Evolutionary conservation across 37 sponge, comb jelly and placozoan genomes (phyloP), one percentile per base, ranked within the genome.

Genomic region (Eunapius fragilis): DNA sequence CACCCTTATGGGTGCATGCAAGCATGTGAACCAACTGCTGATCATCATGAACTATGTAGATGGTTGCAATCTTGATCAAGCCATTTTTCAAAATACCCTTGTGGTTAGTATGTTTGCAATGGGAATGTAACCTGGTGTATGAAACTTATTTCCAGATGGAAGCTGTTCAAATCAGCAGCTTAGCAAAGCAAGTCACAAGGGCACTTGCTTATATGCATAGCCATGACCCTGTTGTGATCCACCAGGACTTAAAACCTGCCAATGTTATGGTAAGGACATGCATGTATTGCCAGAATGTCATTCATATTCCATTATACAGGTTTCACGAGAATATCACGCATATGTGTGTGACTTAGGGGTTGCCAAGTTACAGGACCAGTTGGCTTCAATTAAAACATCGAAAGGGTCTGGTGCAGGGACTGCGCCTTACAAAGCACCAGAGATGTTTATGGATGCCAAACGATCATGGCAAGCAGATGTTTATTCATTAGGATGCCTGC

Each of bases 341-440:
- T 81, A 37, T 25, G 37, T 87, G 38, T 87, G 87, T 75, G 87
- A 87, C 33, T 74, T 87, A 82, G 87, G 87, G 13, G 67, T 87
- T 25, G 35, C 87, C 24, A 74, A 81, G 58, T 2, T 80, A 9
- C 80, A 74, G 30, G 28, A 67, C 24, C 36, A 67, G 67, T n/a
- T 78, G 22, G 82, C 80, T 26, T 32, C 41, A 22, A 80, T 82
- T 32, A 67, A 75, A 23, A 87, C 87, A 0, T 23, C 81, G 17
- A 25, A 28, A 30, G 75, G 32, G 14, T 34, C 72, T n/a, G 80
- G 74, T 19, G 50, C 74, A 38, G 87, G 87, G 2, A 85, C 86
- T 2, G 34, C 28, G 30, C 86, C 86, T 0, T 77, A 85, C 38
- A 85, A 68, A 79, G 86, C 86, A 10, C 78, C 86, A 19, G 86